phyloP scores from a whole-genome alignment of 2,888 invertebrate species.

The Tenthredo mesomela region DNA sequence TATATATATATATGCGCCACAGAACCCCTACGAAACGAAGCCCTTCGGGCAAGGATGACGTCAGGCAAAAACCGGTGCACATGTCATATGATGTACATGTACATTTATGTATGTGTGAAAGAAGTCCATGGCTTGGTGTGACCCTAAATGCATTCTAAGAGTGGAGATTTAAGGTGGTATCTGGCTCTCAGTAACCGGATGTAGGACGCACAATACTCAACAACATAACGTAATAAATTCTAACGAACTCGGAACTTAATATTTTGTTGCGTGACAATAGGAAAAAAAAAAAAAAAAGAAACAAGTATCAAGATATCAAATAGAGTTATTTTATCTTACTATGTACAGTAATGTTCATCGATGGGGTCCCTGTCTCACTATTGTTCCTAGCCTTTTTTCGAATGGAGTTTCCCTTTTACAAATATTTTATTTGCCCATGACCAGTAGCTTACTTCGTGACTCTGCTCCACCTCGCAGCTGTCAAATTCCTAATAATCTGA shows the following conservation, averaged over 20 bases:
- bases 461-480: too few relatives aligned
- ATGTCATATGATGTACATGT: not conserved
- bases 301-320: not conserved
- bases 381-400: too few relatives aligned
- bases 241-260: not conserved
- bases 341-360: too few relatives aligned
- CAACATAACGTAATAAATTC: not conserved
- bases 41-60: slow-evolving; percentile 35
- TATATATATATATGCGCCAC: not conserved
- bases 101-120: not conserved
- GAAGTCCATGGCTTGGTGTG: not conserved
- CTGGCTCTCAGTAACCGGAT: not conserved
- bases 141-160: not conserved
- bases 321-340: not conserved
- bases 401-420: too few relatives aligned
- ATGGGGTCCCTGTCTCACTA: too few relatives aligned
- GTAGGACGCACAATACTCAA: not conserved
- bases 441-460: too few relatives aligned
- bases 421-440: too few relatives aligned
- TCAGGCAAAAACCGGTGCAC: slow-evolving; percentile 44
- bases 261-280: not conserved
- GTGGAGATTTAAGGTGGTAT: not conserved
- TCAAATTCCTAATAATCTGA: too few relatives aligned
- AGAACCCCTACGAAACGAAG: slow-evolving; percentile 31
- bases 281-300: not conserved